These are phyloP conservation scores for Entomyzon cyanotis DNA, from an alignment of 2,113 vertebrate species.

Conservation along the genomic window DNA sequence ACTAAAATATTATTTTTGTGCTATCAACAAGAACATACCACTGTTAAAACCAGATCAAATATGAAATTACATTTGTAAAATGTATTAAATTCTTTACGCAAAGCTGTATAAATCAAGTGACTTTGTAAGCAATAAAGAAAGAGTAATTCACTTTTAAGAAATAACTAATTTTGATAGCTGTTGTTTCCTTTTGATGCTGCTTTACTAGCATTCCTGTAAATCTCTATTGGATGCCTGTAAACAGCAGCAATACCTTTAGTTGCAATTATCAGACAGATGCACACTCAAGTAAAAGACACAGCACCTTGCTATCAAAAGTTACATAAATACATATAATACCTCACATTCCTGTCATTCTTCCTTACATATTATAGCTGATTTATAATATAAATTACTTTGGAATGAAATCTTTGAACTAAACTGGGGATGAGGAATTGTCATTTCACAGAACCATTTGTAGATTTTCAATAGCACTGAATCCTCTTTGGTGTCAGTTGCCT, in stretches of 20 bases:
- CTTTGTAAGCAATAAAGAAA: background rate
- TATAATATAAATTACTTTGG: background rate
- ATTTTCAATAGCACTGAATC: background rate
- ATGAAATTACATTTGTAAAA: background rate
- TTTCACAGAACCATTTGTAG: background rate
- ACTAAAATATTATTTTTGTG: background rate
- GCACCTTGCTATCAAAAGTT: background rate
- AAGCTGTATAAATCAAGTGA: background rate
- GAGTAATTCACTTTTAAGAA: background rate
- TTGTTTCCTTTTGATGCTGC: background rate
- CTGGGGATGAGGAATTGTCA: background rate
- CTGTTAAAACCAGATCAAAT: background rate
- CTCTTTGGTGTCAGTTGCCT: background rate
- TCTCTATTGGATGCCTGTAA: background rate
- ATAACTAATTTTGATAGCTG: background rate
- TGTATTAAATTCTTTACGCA: background rate
- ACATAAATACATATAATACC: background rate
- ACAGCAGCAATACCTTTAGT: background rate
- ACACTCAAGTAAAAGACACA: background rate
- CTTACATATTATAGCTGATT: background rate
- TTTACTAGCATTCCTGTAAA: background rate
- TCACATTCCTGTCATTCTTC: background rate
- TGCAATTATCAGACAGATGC: background rate
- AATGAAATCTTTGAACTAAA: background rate
- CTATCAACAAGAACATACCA: background rate